Evolutionary conservation across 2,797 vertebrate species (phyloP).

Genomic region (Argya squamiceps): DNA sequence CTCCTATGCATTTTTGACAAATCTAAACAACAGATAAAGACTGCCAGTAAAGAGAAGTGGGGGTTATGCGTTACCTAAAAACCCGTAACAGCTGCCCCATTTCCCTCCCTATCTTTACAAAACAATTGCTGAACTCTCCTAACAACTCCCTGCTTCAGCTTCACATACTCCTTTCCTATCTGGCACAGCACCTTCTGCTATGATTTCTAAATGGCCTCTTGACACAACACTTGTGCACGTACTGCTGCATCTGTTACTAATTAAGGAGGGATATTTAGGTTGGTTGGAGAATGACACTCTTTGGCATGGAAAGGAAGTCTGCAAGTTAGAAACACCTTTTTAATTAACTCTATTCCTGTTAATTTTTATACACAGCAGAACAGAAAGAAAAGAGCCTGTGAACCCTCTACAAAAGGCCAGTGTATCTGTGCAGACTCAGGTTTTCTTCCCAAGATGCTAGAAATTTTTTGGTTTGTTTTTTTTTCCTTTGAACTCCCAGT

Average conservation of each 20-base stretch:
- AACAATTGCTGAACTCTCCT: slow-evolving; percentile 13
- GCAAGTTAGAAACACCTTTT: slow-evolving; percentile 34
- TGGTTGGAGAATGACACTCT: slow-evolving; percentile 9
- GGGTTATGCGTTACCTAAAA: background rate
- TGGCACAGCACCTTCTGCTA: slow-evolving; percentile 41
- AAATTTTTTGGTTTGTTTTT: background rate
- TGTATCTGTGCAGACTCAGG: background rate
- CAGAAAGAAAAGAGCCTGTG: background rate
- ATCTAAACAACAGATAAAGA: background rate
- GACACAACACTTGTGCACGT: slow-evolving; percentile 27
- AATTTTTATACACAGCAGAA: background rate
- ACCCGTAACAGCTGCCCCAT: background rate
- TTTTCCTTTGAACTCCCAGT: background rate
- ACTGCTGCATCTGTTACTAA: slow-evolving; percentile 63
- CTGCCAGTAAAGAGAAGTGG: accelerated
- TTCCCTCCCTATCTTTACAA: background rate
- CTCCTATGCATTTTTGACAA: background rate
- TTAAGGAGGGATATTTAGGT: slow-evolving; percentile 47
- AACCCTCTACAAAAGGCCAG: background rate
- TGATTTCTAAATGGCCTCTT: slow-evolving; percentile 45
- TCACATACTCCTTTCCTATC: slow-evolving; percentile 50
- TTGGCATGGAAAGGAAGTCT: background rate
- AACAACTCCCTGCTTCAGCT: slow-evolving; percentile 33
- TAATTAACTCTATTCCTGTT: background rate
- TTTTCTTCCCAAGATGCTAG: background rate